These are phyloP conservation scores for Acanthochromis polyacanthus DNA, from an alignment of 2,113 vertebrate genomes.

Conservation along the genomic window DNA sequence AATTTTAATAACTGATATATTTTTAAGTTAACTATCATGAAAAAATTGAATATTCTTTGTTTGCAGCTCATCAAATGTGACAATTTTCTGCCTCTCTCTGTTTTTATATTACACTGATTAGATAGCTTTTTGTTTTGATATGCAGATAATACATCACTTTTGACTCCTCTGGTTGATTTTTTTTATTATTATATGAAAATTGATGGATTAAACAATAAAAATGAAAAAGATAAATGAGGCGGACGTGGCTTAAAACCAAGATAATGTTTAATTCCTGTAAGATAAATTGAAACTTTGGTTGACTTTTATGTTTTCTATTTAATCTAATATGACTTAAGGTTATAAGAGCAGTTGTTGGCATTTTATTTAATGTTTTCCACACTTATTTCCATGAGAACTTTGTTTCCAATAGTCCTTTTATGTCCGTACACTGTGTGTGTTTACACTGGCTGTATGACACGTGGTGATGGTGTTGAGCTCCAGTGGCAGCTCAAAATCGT, in stretches of 20 bases:
- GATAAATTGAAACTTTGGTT: not conserved
- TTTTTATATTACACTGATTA: no score
- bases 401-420: constrained; percentile 15
- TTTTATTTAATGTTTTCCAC: not conserved
- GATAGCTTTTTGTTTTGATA: no score
- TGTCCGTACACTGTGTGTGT: constrained; percentile 18
- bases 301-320: not conserved
- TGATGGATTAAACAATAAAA: not conserved
- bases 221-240: no score
- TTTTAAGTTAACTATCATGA: no score
- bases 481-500: constrained; percentile 1
- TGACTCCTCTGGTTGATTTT: no score
- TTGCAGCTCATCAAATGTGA: not conserved
- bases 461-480: constrained; percentile 11
- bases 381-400: constrained; percentile 36
- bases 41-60: no score
- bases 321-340: not conserved
- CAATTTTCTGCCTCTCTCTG: not conserved
- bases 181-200: not conserved
- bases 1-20: not conserved
- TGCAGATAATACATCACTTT: not conserved
- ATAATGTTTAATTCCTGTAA: not conserved
- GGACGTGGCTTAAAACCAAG: no score
- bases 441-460: constrained; percentile 42
- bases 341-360: not conserved